Conservation (phyloP, 2,797 vertebrate genomes). For the Pipistrellus nathusii region DNA sequence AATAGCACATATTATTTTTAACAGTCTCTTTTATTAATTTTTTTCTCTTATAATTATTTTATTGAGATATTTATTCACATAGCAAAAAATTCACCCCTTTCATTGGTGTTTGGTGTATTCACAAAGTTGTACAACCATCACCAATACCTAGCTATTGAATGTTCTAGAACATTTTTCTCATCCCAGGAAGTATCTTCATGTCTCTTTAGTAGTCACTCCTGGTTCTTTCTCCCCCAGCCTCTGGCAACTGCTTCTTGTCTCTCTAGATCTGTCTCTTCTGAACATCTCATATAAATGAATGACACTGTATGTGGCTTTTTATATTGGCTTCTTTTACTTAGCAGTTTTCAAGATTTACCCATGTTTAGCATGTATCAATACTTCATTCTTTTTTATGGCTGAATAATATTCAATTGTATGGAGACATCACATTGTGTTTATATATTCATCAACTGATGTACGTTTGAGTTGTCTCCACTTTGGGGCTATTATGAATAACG, state of each 20-base stretch:
- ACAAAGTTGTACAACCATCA: neutral
- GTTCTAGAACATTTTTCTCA: constrained; percentile 26
- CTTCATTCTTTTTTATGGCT: constrained; percentile 21
- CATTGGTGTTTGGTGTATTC: neutral
- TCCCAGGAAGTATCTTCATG: neutral
- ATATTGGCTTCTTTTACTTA: constrained; percentile 6
- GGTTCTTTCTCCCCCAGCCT: neutral
- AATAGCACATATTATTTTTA: neutral
- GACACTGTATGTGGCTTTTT: neutral
- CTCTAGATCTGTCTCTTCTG: neutral
- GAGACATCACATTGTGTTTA: constrained; percentile 26
- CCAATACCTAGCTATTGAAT: constrained; percentile 9
- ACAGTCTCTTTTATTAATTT: neutral
- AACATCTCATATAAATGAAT: constrained; percentile 20
- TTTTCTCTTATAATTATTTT: constrained; percentile 17
- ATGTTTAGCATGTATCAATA: neutral
- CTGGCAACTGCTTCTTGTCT: neutral
- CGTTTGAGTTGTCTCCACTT: neutral
- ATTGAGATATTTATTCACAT: constrained; percentile 11
- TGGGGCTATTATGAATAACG: neutral
- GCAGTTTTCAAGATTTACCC: constrained; percentile 19
- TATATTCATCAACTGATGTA: neutral
- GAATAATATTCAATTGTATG: constrained; percentile 2
- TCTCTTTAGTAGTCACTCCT: neutral
- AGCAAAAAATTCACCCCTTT: neutral